These are phyloP conservation scores for Drosophila ezoana DNA, from an alignment of 2,888 invertebrate species.

Conservation along the genomic window DNA sequence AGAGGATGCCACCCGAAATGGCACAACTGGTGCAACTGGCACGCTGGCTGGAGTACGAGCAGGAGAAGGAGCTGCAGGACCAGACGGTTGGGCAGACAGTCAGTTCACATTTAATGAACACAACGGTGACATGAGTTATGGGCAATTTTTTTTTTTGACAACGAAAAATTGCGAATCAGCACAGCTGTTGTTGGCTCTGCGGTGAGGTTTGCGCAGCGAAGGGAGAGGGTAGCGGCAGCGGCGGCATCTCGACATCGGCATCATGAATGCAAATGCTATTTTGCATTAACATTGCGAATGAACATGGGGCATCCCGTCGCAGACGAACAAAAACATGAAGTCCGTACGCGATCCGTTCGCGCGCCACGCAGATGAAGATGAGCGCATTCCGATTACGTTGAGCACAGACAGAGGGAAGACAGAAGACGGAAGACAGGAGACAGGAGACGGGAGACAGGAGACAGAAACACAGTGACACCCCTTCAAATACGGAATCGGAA, in stretches of 20 bases:
- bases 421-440: neutral
- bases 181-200: conserved; percentile 67
- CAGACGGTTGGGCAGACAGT: conserved; percentile 38
- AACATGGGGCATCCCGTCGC: conserved; percentile 35
- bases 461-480: conserved; percentile 51
- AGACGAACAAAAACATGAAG: conserved; percentile 9
- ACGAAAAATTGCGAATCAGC: conserved; percentile 69
- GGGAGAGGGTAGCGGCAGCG: neutral
- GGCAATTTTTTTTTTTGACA: conserved; percentile 62
- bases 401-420: conserved; percentile 26
- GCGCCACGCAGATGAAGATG: conserved; percentile 49
- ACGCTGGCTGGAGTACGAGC: conserved; percentile 14
- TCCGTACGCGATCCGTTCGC: conserved; percentile 16
- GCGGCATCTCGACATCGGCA: conserved; percentile 44
- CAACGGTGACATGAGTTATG: conserved; percentile 74
- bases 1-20: conserved; percentile 21
- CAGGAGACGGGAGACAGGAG: neutral
- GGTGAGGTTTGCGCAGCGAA: conserved; percentile 15
- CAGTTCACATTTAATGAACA: conserved; percentile 73
- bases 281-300: conserved; percentile 66
- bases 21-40: conserved; percentile 20
- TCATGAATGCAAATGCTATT: conserved; percentile 73
- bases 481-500: conserved; percentile 36
- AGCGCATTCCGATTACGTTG: conserved; percentile 60
- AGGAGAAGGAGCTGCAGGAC: conserved; percentile 16